phyloP scores from a whole-genome alignment of 2,797 vertebrate species.

The Pseudochirops cupreus region DNA sequence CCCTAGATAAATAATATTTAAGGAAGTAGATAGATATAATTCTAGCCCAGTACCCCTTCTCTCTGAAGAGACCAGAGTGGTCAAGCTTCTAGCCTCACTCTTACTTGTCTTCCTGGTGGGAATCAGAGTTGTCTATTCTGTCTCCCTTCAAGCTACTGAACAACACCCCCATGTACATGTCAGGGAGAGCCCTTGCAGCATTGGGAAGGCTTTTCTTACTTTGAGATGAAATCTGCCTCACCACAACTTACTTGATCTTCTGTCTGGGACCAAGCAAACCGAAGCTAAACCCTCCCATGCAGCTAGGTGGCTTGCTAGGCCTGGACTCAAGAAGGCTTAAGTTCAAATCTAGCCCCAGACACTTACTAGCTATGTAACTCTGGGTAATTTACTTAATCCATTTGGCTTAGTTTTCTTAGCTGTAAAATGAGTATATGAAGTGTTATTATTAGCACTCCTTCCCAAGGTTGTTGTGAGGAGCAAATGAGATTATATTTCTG shows the following conservation, averaged over 20 bases:
- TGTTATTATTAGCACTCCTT: not conserved
- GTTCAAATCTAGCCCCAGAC: not conserved
- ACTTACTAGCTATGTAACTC: not conserved
- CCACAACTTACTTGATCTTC: not conserved
- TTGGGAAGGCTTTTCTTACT: not conserved
- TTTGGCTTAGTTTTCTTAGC: not conserved
- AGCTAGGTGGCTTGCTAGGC: not conserved
- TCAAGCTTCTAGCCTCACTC: not conserved
- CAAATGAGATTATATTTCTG: not conserved
- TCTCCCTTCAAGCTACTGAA: not conserved
- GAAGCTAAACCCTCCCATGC: not conserved
- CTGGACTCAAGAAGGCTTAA: not conserved
- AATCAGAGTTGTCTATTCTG: not conserved
- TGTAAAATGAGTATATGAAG: not conserved
- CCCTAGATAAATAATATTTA: not conserved
- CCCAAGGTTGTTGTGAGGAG: not conserved
- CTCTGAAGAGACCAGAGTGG: not conserved
- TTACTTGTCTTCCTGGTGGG: not conserved
- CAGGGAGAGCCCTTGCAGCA: not conserved
- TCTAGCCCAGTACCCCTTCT: not conserved
- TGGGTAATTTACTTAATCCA: not conserved
- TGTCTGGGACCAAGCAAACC: not conserved
- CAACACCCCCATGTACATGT: not conserved
- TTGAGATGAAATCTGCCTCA: not conserved
- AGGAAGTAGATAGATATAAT: not conserved